phyloP scores from a whole-genome alignment of 2,888 invertebrate species.

The Eupithecia subfuscata region DNA sequence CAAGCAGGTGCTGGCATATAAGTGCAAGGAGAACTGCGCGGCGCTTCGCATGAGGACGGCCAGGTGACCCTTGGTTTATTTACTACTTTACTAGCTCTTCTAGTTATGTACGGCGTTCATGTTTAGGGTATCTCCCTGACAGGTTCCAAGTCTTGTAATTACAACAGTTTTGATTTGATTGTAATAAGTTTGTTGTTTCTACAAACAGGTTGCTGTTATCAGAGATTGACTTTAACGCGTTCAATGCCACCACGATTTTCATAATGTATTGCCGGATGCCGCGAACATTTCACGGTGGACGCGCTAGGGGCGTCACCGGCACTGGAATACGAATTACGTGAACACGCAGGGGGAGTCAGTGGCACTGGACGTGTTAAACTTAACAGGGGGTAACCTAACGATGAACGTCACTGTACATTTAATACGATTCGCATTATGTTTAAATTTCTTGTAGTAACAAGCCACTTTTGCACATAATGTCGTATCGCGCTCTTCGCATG shows the following conservation, averaged over 20 bases:
- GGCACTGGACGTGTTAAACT: too few relatives aligned
- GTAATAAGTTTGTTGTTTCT: not conserved
- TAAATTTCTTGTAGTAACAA: not conserved
- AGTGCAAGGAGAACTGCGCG: constrained; percentile 91
- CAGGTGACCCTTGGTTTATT: constrained; percentile 72
- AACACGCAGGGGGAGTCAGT: too few relatives aligned
- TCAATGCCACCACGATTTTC: too few relatives aligned
- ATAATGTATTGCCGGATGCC: too few relatives aligned
- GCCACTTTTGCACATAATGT: not conserved
- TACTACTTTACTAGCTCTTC: not conserved
- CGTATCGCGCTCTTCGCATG: not conserved
- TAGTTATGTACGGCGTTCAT: not conserved
- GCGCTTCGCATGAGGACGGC: constrained; percentile 90
- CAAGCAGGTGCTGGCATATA: constrained; percentile 90
- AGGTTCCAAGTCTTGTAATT: not conserved
- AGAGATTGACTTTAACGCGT: not conserved
- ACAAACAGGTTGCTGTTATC: too few relatives aligned
- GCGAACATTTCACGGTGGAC: too few relatives aligned
- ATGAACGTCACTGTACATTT: too few relatives aligned
- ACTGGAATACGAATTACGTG: too few relatives aligned
- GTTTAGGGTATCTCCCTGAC: not conserved
- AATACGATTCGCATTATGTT: too few relatives aligned
- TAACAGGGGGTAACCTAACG: too few relatives aligned
- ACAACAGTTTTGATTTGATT: not conserved
- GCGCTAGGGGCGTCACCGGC: too few relatives aligned